phyloP scores from a whole-genome alignment of 2,888 invertebrate species.

The Lumbricus terrestris region DNA sequence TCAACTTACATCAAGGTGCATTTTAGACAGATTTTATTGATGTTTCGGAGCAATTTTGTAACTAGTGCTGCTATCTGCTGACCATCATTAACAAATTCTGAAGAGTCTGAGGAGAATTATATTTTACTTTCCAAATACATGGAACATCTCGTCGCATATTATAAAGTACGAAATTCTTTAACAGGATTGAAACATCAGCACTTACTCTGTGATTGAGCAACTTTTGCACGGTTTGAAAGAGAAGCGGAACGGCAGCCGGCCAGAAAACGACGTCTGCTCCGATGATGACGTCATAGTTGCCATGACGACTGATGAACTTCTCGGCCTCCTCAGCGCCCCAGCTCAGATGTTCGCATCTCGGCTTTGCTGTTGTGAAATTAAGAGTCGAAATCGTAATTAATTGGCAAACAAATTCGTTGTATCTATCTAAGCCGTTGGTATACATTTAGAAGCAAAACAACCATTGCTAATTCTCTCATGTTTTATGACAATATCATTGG shows the following conservation, averaged over 20 bases:
- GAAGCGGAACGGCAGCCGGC: constrained; percentile 32
- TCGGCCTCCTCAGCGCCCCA: constrained; percentile 29
- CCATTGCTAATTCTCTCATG: too few relatives aligned
- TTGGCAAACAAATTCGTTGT: too few relatives aligned
- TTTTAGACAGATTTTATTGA: too few relatives aligned
- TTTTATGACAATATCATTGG: too few relatives aligned
- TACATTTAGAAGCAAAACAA: too few relatives aligned
- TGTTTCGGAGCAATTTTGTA: too few relatives aligned
- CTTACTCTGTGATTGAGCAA: constrained; percentile 12
- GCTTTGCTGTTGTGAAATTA: constrained; percentile 17
- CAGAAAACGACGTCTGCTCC: constrained; percentile 35
- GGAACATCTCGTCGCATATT: neutral
- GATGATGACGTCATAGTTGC: constrained; percentile 28
- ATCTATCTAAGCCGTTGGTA: too few relatives aligned
- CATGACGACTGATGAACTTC: constrained; percentile 19
- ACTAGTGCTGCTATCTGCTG: too few relatives aligned
- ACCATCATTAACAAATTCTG: too few relatives aligned
- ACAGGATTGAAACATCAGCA: neutral
- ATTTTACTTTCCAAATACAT: neutral
- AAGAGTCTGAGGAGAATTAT: too few relatives aligned
- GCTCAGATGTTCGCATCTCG: constrained; percentile 24
- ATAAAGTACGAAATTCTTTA: neutral
- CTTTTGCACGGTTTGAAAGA: constrained; percentile 26
- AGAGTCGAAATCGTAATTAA: neutral
- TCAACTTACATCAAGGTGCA: too few relatives aligned